Conservation (phyloP, 1,140 invertebrate genomes). For the Laodelphax striatellus region DNA sequence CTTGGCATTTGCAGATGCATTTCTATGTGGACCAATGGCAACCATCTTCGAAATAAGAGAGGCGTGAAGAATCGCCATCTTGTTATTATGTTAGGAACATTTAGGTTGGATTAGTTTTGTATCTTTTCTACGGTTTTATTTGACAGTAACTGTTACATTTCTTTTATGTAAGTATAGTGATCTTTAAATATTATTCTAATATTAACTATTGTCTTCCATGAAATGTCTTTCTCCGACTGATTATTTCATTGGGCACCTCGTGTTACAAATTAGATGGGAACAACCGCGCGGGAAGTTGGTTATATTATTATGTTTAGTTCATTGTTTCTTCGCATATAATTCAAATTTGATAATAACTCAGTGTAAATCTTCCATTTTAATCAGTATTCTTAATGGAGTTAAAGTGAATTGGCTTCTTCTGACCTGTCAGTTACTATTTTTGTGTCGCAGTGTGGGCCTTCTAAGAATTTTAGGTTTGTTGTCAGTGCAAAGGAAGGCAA, state of each 20-base stretch:
- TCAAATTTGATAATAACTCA: not conserved
- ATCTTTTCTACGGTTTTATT: conserved; percentile 14
- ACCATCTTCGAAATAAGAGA: not conserved
- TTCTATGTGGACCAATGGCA: not conserved
- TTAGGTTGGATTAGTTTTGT: conserved; percentile 15
- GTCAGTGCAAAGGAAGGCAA: not conserved
- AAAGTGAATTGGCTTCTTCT: not conserved
- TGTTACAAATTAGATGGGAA: not conserved
- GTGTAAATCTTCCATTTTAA: not conserved
- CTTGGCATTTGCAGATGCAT: conserved; percentile 1
- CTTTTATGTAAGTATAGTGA: conserved; percentile 5
- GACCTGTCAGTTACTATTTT: conserved; percentile 7
- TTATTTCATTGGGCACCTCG: not conserved
- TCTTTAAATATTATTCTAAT: not conserved
- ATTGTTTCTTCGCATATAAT: not conserved
- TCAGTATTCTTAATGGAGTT: not conserved
- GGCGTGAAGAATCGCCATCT: conserved; percentile 17
- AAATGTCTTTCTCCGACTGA: no score
- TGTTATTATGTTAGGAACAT: conserved; percentile 24
- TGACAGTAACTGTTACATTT: not conserved
- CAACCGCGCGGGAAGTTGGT: conserved; percentile 23
- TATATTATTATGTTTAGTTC: not conserved
- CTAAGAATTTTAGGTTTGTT: not conserved
- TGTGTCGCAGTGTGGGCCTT: conserved; percentile 1
- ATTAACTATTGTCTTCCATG: no score